Evolutionary conservation across 2,113 vertebrate species (phyloP), one percentile per base, ranked within the genome.

Genomic region (Lasiurus borealis): DNA sequence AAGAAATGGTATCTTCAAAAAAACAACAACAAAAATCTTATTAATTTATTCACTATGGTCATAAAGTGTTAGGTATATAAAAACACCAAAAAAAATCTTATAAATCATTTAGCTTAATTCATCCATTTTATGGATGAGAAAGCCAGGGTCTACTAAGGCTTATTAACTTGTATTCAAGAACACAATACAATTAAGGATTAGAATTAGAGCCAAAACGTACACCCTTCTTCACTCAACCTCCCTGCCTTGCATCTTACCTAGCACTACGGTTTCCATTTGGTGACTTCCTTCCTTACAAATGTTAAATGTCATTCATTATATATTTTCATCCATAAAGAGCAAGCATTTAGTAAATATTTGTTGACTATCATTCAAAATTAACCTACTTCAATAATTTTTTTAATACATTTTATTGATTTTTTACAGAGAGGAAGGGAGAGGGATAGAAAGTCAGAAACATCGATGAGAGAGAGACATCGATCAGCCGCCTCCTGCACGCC

Each of bases 31-130:
- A 50, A 88, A 31, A 64, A 50, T 40, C 29, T 84, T 84, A 34
- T 62, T 23, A 76, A 40, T 54, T 46, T 95, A 27, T 96, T 95
- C 76, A 40, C 18, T 76, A 93, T 8, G 7, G 11, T 85, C 34
- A 73, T 44, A 68, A 90, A 71, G 11, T 62, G n/a, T 85, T 93
- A 81, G 8, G 31, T 77, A 2, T 71, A 90, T 48, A 13, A 92
- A 89, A 88, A 64, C 11, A 59, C 7, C 54, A 91, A 48, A 75
- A 73, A 75, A 78, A 83, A 5, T 1, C 44, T 76, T 64, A 62
- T 9, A 86, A 66, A 83, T 34, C n/a, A 76, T 68, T 81, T 89
- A 31, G 8, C 64, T 59, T 88, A 88, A 57, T 36, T 75, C 48
- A 54, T 14, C 86, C 27, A 90, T 78, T 88, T 73, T 25, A 87